Evolutionary conservation across 2,888 invertebrate genomes (phyloP).

Genomic region (Ceratothoa steindachneri): DNA sequence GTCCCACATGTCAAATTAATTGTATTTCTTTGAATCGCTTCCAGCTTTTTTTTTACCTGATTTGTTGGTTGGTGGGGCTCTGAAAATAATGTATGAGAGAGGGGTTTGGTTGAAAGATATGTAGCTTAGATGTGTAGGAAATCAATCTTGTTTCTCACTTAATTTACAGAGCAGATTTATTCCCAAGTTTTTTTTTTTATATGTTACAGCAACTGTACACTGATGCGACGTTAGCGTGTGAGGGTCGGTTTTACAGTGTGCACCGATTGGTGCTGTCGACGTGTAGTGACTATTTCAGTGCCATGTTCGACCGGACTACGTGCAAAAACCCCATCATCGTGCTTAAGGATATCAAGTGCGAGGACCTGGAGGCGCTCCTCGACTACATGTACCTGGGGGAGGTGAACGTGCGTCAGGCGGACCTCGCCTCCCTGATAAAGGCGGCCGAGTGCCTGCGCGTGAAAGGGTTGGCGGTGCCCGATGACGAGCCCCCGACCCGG

Average conservation of each 20-base stretch:
- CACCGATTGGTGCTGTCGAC: constrained; percentile 45
- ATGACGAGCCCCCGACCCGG: constrained; percentile 38
- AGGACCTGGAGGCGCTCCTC: constrained; percentile 44
- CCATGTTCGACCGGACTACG: constrained; percentile 46
- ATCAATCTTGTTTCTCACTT: too few species aligned
- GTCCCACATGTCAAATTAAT: too few species aligned
- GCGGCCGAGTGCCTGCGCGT: constrained; percentile 44
- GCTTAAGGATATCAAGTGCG: constrained; percentile 46
- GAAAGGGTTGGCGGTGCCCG: constrained; percentile 44
- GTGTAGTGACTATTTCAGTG: constrained; percentile 47
- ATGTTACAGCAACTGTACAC: constrained; percentile 46
- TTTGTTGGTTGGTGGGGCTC: too few species aligned
- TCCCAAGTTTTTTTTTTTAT: too few species aligned
- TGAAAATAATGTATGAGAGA: too few species aligned
- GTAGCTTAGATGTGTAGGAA: too few species aligned
- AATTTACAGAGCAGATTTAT: too few species aligned
- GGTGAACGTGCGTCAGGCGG: constrained; percentile 46
- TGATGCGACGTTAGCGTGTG: constrained; percentile 44
- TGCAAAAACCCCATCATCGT: constrained; percentile 47
- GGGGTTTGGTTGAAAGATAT: too few species aligned
- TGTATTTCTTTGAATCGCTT: too few species aligned
- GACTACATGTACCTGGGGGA: constrained; percentile 47
- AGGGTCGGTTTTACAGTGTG: constrained; percentile 45
- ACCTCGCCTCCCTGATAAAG: constrained; percentile 44
- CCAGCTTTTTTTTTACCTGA: too few species aligned